Base-by-base conservation (phyloP, 2,888 invertebrate species). In the Acanthopleura granulata region DNA sequence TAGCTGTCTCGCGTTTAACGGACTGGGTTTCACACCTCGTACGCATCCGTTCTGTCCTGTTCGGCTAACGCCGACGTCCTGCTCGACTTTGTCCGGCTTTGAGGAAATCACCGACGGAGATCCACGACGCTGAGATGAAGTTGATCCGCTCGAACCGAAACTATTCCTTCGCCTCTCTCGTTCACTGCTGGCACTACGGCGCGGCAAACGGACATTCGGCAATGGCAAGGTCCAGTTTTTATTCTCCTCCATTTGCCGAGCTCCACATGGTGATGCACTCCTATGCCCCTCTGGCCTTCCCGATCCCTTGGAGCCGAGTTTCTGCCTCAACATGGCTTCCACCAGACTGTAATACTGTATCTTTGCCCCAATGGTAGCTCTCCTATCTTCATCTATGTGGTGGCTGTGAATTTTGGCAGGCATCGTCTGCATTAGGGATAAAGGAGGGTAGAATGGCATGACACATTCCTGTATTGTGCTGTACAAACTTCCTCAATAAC, bases 361-460 rank as follows among this genome's bases (percentile, higher is more conserved):
- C 57, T 57, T 57, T n/a, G 57, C 57, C 57, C 57, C 57, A n/a
- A 57, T 57, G n/a, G 57, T 57, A n/a, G 57, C 57, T 57, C 57
- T 3, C 57, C 57, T 57, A 12, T 57, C 57, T 57, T 57, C 57
- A 4, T 57, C n/a, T 18, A 57, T n/a, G 12, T 22, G 18, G 57
- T 22, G 57, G 12, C 57, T 22, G 18, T 18, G 57, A 18, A 57
- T 12, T n/a, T 57, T 22, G 6, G 22, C 18, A 4, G 57, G 22
- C 18, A 22, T 22, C 57, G 22, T 57, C 57, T 57, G 57, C 57
- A 57, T 9, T 22, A 57, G 6, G 12, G 22, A 57, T 57, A 12
- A n/a, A 22, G 3, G 4, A 40, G 12, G 12, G 3, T 4, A 57
- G 22, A 1, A 57, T 57, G 3, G 57, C 57, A 57, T 57, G 57